Percentiles rank a stretch among this genome's conserved stretches.
These are phyloP conservation scores for Nibea albiflora DNA, from an alignment of 2,113 vertebrate genomes.

Conservation along the genomic window DNA sequence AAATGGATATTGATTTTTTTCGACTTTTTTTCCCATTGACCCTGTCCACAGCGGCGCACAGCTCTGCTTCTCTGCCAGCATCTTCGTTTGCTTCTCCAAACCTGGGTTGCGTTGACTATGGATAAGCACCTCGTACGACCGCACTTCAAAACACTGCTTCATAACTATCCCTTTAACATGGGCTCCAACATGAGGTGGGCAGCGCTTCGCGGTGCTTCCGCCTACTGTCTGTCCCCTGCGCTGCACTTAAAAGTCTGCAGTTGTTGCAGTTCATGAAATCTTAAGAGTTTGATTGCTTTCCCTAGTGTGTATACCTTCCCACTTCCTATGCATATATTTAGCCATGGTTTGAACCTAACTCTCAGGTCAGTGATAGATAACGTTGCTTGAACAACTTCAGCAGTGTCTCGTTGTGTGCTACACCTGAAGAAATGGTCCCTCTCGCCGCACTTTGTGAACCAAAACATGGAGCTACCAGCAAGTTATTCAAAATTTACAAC, in stretches of 20 bases:
- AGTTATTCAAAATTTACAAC: constrained; percentile 37
- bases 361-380: constrained; percentile 4
- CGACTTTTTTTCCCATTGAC: no score
- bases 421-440: constrained; percentile 8
- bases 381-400: constrained; percentile 18
- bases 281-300: constrained; percentile 34
- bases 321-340: constrained; percentile 3
- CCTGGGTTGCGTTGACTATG: no score
- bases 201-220: no score
- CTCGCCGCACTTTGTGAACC: constrained; percentile 13
- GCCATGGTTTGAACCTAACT: background rate
- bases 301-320: background rate
- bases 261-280: constrained; percentile 40
- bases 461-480: constrained; percentile 3
- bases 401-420: background rate
- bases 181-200: no score
- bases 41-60: no score
- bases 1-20: no score
- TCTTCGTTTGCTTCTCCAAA: no score
- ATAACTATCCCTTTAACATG: no score
- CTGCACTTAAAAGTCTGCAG: constrained; percentile 16
- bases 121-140: no score
- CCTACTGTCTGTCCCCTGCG: no score
- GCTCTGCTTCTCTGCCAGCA: no score
- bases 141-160: no score